Evolutionary conservation across 2,888 invertebrate species (phyloP), one percentile per base, ranked within the genome.

Genomic region (Holacanthella duospinosa): DNA sequence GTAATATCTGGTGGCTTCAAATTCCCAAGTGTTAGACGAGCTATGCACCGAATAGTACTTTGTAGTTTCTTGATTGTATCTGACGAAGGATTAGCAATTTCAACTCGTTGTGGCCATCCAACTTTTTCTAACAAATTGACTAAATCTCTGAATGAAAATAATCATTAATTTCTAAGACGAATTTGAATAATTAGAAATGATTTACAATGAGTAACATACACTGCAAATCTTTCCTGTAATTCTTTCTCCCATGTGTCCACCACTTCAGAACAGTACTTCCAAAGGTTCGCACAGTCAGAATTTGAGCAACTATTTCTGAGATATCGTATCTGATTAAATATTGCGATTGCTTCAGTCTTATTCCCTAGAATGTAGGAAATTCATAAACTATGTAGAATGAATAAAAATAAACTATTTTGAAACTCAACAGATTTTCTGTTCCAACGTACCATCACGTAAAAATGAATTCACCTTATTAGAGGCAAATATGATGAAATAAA

Each of bases 41-140:
- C 60, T 21, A 70, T 43, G 60, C 66, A 68, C 0, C 66, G 62
- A 25, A 68, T 61, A 1, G 66, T 61, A n/a, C 60, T 60, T 36
- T 67, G 67, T 60, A 72, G 67, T 60, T 71, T 72, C 54, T 72
- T 67, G 48, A 48, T 44, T 48, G 29, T 28, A 21, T 43, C 43
- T 6, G 9, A 12, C 27, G 25, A 19, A 6, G 44, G 29, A 29
- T 3, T 44, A 44, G 59, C 27, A n/a, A n/a, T 9, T 6, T 48
- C 64, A 1, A 68, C 56, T 6, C 61, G 66, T 36, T 63, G 59
- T 19, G 72, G 72, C 72, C 72, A 72, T 0, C 70, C 71, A 62
- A 72, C 68, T 4, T 64, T 55, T 61, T 67, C 64, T 2, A 72
- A 60, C 12, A 68, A 24, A 16, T 69, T 65, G 55, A 70, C 70